Conservation (phyloP, 2,113 vertebrate genomes). For the Gallinago jamesoni region DNA sequence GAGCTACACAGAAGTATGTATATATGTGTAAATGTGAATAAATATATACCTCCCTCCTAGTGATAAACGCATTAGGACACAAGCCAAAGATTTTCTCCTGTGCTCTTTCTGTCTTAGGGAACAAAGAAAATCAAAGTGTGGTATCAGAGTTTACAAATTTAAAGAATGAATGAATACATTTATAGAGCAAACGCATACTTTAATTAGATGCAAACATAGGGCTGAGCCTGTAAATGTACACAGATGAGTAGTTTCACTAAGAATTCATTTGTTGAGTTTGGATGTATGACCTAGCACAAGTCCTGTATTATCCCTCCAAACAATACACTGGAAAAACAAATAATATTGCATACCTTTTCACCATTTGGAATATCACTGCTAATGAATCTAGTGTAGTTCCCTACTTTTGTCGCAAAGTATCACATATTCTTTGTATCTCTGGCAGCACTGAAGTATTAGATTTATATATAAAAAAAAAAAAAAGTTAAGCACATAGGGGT, state of each 20-base stretch:
- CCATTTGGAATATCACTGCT: background rate
- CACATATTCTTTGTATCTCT: constrained; percentile 81
- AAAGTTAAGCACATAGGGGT: background rate
- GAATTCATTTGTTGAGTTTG: background rate
- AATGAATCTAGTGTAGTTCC: constrained; percentile 22
- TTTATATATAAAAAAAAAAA: constrained; percentile 81
- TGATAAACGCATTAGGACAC: background rate
- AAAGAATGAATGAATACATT: background rate
- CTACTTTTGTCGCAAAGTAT: constrained; percentile 75
- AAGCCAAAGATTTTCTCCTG: background rate
- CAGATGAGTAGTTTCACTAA: background rate
- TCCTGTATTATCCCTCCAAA: background rate
- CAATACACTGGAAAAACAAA: background rate
- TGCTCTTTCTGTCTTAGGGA: background rate
- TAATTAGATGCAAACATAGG: background rate
- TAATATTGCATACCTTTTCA: background rate
- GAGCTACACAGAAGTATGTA: background rate
- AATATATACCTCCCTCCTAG: background rate
- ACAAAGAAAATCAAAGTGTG: background rate
- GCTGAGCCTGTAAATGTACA: background rate
- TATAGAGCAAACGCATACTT: background rate
- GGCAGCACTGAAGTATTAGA: constrained; percentile 80
- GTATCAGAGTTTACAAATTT: background rate
- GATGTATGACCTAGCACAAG: background rate
- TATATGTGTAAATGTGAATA: background rate